phyloP scores from a whole-genome alignment of 2,797 vertebrate genomes.

The Acomys russatus region DNA sequence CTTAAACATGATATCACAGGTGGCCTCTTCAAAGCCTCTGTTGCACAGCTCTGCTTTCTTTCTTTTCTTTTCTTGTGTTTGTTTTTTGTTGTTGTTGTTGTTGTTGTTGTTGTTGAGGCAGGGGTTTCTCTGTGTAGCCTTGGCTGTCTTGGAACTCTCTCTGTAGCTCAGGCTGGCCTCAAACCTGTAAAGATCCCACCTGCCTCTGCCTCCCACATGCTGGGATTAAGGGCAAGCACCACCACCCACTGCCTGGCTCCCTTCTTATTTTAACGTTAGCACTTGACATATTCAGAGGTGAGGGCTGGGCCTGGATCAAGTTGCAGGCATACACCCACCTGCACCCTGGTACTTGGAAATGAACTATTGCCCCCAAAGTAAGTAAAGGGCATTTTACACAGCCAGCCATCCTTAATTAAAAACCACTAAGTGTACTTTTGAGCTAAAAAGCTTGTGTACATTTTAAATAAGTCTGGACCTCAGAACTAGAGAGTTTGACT shows the following conservation, averaged over 20 bases:
- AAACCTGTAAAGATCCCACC: not conserved
- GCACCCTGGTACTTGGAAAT: not conserved
- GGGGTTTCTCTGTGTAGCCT: not conserved
- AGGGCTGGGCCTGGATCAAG: not conserved
- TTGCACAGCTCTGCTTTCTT: not conserved
- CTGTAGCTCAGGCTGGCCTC: no score
- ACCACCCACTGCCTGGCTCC: not conserved
- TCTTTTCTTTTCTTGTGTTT: not conserved
- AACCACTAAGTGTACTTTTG: not conserved
- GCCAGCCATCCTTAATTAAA: not conserved
- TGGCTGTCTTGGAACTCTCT: not conserved
- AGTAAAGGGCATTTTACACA: constrained; percentile 16
- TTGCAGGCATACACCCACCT: not conserved
- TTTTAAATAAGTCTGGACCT: not conserved
- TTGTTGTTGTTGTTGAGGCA: not conserved
- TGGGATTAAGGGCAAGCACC: not conserved
- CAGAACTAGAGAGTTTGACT: not conserved
- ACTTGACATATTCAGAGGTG: not conserved
- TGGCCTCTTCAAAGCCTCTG: not conserved
- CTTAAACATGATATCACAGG: not conserved
- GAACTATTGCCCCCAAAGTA: not conserved
- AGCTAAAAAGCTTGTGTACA: not conserved
- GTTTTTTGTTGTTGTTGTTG: not conserved
- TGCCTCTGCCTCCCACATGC: not conserved
- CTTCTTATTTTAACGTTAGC: not conserved